phyloP scores from a whole-genome alignment of 1,140 invertebrate species.

The Gryllus bimaculatus region DNA sequence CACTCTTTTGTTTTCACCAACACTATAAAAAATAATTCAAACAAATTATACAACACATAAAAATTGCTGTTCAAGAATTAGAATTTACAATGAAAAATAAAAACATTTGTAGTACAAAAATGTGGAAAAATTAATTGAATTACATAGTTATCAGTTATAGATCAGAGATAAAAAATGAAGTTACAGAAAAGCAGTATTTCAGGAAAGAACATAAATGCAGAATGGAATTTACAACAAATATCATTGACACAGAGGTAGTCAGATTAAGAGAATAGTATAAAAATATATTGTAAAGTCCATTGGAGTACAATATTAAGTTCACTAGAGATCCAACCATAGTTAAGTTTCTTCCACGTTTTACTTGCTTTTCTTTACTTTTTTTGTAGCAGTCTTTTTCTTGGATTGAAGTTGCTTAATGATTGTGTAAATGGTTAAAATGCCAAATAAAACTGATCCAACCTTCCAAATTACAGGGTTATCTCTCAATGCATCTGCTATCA shows the following conservation, averaged over 20 bases:
- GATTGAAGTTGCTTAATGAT: conserved; percentile 10
- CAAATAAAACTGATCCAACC: conserved; percentile 28
- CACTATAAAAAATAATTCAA: neutral
- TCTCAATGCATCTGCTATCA: conserved; percentile 48
- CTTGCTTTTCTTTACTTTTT: conserved; percentile 15
- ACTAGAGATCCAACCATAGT: neutral
- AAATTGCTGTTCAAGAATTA: too few relatives aligned
- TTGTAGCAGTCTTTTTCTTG: conserved; percentile 7
- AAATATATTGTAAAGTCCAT: neutral
- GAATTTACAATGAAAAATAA: too few relatives aligned
- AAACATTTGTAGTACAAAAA: too few relatives aligned
- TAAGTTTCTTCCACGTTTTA: neutral
- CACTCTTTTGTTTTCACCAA: neutral
- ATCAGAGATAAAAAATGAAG: too few relatives aligned
- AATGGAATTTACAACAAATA: neutral
- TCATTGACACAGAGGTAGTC: neutral
- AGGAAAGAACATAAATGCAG: neutral
- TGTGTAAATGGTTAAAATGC: conserved; percentile 8
- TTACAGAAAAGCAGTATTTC: too few relatives aligned
- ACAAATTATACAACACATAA: too few relatives aligned
- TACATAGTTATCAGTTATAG: too few relatives aligned
- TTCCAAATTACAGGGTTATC: conserved; percentile 60
- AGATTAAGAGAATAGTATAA: neutral
- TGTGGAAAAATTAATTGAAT: too few relatives aligned
- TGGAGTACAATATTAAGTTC: neutral